phyloP scores from a whole-genome alignment of 2,888 invertebrate species.

The Leucoma salicis region DNA sequence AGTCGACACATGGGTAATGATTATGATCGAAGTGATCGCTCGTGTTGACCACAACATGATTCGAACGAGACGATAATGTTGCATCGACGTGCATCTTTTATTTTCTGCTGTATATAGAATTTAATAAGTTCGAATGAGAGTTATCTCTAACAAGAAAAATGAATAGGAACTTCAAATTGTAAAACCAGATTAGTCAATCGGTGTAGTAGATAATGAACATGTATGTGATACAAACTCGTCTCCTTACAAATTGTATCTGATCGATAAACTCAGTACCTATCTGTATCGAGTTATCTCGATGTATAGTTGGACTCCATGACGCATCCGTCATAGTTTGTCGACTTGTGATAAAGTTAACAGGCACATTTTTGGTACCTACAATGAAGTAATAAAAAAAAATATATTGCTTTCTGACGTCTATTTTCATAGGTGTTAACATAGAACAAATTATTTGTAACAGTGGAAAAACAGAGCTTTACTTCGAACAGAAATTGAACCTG shows the following conservation, averaged over 20 bases:
- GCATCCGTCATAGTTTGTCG: constrained; percentile 76
- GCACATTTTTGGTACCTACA: no score
- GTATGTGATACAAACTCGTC: constrained; percentile 53
- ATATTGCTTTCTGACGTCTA: no score
- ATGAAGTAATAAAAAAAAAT: no score
- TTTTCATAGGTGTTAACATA: no score
- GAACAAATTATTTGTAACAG: no score
- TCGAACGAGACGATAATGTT: constrained; percentile 75
- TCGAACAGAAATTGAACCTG: no score
- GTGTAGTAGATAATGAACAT: constrained; percentile 40
- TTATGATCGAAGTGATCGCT: constrained; percentile 68
- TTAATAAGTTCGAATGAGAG: constrained; percentile 49
- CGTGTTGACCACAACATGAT: constrained; percentile 71
- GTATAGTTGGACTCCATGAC: constrained; percentile 43
- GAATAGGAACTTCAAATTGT: constrained; percentile 39
- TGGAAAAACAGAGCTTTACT: no score
- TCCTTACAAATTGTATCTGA: constrained; percentile 55
- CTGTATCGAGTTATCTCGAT: constrained; percentile 62
- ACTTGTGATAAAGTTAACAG: constrained; percentile 43
- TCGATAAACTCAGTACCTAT: constrained; percentile 57
- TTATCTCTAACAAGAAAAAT: neutral
- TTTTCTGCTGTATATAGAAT: constrained; percentile 57
- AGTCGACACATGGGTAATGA: constrained; percentile 61
- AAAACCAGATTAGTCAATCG: constrained; percentile 25
- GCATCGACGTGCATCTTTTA: constrained; percentile 55